Base-by-base conservation (phyloP, 1,140 invertebrate genomes). In the Cotesia chilonis region DNA sequence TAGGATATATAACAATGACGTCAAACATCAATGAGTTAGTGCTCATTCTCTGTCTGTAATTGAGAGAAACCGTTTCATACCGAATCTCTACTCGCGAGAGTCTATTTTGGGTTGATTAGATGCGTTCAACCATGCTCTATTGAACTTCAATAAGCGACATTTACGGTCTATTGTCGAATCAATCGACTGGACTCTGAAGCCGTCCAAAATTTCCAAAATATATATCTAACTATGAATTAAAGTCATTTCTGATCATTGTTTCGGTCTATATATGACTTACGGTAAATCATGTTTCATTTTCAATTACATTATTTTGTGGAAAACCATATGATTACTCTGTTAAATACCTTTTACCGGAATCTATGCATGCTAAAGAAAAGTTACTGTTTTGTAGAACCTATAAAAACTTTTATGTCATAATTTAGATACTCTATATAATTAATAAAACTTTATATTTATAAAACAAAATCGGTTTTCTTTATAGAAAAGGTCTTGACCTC, bases 71-170 rank as follows among this genome's bases (percentile, higher is more conserved):
- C 17, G 37, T 38, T 38, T 28, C 7, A 17, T 64, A 47, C 36
- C 60, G 28, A 28, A 28, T 1, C 28, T 28, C 28, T 28, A 28
- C 3, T 47, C 69, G 60, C 17, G 57, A 60, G 37, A 57, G 57
- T 65, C 61, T 52, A 71, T 71, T 71, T 71, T 47, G 28, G 60
- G 51, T 71, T 71, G 70, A 71, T 71, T 71, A 71, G 63, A 71
- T 71, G 70, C 51, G 37, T 63, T 47, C 70, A 64, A 65, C 41
- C 54, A 64, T 52, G 14, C 41, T 71, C 69, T 71, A 64, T 71
- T 64, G 69, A 64, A 41, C 41, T 52, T 71, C 60, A 71, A 51
- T 60, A 71, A 71, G 41, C 69, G 51, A 37, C 60, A 71, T 64
- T 64, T 71, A 71, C 61, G 59, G 69, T 54, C 69, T 71, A 71